Evolutionary conservation across 2,888 invertebrate species (phyloP).

Genomic region (Cremastinae sp.): DNA sequence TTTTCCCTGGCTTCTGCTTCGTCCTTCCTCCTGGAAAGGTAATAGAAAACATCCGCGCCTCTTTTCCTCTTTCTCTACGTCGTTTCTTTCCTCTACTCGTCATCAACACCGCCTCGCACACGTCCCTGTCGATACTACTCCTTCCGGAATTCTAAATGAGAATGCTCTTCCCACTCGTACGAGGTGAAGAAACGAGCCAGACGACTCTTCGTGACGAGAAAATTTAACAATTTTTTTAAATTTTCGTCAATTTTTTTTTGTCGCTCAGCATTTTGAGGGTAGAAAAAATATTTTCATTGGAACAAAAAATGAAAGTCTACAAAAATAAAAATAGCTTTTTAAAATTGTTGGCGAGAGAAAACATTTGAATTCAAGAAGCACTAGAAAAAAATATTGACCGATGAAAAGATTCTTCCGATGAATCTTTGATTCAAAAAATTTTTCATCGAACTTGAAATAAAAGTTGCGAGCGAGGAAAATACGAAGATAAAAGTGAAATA

Average conservation of each 20-base stretch:
- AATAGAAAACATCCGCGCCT: constrained; percentile 66
- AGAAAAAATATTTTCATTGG: too few species aligned
- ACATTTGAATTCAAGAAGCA: too few species aligned
- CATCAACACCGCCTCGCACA: constrained; percentile 35
- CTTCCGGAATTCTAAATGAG: constrained; percentile 68
- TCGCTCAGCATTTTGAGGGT: too few species aligned
- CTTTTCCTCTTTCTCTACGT: not conserved
- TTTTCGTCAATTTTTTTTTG: constrained; percentile 21
- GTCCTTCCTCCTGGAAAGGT: constrained; percentile 40
- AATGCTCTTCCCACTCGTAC: constrained; percentile 19
- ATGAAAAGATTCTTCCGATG: not conserved
- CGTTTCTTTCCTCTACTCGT: constrained; percentile 1
- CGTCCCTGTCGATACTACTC: constrained; percentile 65
- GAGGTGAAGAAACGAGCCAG: constrained; percentile 31
- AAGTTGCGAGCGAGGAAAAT: not conserved
- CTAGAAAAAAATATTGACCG: not conserved
- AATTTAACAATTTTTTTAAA: constrained; percentile 66
- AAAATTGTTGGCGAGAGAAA: not conserved
- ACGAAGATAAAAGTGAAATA: constrained; percentile 25
- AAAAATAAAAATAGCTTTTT: not conserved
- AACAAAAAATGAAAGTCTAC: too few species aligned
- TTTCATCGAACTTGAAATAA: not conserved
- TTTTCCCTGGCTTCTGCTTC: constrained; percentile 37
- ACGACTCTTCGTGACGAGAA: constrained; percentile 9
- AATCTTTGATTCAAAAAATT: too few species aligned